These are phyloP conservation scores for Adelognathus sp. DNA, from an alignment of 2,888 invertebrate genomes.

Conservation along the genomic window DNA sequence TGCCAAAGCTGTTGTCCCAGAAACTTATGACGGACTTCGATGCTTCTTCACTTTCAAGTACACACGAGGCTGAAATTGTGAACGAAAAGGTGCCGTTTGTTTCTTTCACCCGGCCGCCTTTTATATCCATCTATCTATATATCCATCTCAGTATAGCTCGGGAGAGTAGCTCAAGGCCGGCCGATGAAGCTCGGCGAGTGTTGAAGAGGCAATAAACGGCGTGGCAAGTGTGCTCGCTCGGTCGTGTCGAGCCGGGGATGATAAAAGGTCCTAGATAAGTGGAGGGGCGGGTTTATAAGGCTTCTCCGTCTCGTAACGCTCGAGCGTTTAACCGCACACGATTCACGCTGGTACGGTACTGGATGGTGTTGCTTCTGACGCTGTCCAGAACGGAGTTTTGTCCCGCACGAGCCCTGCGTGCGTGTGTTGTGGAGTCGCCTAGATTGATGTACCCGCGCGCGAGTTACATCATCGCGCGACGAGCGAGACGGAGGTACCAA, in stretches of 20 bases:
- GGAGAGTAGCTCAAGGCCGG: neutral
- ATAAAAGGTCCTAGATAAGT: constrained; percentile 27
- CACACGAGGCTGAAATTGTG: neutral
- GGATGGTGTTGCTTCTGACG: constrained; percentile 41
- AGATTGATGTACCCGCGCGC: constrained; percentile 73
- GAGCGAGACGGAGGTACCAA: constrained; percentile 53
- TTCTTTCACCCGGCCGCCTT: neutral
- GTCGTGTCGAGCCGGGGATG: constrained; percentile 17
- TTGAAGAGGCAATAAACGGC: constrained; percentile 29
- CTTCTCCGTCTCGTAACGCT: constrained; percentile 15
- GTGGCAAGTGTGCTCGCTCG: constrained; percentile 9
- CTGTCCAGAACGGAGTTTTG: constrained; percentile 32
- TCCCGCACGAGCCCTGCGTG: constrained; percentile 18
- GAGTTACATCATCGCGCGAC: constrained; percentile 69
- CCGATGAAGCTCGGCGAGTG: neutral
- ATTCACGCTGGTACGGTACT: constrained; percentile 28
- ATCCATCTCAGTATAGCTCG: neutral
- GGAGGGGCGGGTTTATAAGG: constrained; percentile 20
- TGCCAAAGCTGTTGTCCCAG: too few relatives aligned
- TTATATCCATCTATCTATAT: neutral
- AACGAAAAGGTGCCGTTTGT: neutral
- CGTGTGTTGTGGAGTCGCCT: constrained; percentile 48
- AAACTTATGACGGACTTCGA: too few relatives aligned
- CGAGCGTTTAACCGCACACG: constrained; percentile 42
- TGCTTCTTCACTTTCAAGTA: neutral